Conservation (phyloP, 2,888 invertebrate genomes). For the Suillia variegata region DNA sequence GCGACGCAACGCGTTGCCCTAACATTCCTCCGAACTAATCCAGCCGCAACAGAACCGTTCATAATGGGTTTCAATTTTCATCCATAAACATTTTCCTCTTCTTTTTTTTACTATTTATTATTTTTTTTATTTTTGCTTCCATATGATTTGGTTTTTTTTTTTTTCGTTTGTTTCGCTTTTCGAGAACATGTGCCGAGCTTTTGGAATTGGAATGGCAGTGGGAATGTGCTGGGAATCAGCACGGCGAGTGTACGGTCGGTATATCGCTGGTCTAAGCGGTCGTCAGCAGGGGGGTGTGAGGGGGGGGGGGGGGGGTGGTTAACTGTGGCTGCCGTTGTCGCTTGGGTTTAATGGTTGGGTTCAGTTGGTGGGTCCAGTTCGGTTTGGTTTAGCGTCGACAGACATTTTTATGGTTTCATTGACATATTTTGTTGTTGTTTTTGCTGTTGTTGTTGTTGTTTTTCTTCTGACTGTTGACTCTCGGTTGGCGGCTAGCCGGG, state of each 20-base stretch:
- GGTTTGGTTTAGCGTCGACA: not conserved
- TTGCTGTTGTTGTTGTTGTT: too few species aligned
- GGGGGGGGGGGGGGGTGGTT: too few species aligned
- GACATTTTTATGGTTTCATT: conserved; percentile 12
- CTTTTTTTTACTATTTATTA: not conserved
- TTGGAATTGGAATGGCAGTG: not conserved
- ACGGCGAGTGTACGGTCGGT: not conserved
- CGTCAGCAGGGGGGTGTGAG: too few species aligned
- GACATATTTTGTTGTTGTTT: not conserved
- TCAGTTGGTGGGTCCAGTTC: not conserved
- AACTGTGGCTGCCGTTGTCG: not conserved
- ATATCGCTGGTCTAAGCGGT: not conserved
- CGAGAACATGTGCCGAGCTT: conserved; percentile 2
- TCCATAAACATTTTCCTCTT: not conserved
- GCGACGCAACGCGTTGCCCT: too few species aligned
- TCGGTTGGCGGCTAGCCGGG: too few species aligned
- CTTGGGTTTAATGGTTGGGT: not conserved
- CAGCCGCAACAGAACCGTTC: not conserved
- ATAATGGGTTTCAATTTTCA: conserved; percentile 3
- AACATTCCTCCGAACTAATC: not conserved
- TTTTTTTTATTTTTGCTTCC: not conserved
- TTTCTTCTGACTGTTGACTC: not conserved
- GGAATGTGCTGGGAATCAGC: not conserved
- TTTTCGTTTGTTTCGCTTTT: not conserved
- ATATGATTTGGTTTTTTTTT: not conserved